Percentiles rank a stretch among this genome's conserved stretches.
These are phyloP conservation scores for Lampris incognitus DNA, from an alignment of 2,113 vertebrate genomes.

Conservation along the genomic window DNA sequence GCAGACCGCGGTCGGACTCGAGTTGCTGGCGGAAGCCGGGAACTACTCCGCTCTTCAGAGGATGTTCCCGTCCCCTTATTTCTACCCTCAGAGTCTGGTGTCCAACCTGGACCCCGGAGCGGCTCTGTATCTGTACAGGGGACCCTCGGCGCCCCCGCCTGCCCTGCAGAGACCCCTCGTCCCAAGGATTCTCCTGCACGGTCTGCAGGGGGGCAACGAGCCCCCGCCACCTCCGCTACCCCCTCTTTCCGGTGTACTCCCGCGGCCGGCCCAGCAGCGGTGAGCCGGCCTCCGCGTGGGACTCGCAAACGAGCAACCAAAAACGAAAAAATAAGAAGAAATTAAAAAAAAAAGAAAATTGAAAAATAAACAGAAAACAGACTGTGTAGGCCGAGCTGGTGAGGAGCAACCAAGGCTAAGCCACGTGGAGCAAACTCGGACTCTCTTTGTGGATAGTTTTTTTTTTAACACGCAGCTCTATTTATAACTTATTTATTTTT, in stretches of 20 bases:
- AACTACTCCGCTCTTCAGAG: constrained; percentile 97
- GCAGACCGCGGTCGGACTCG: constrained; percentile 96
- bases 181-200: constrained; percentile 95
- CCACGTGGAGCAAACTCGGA: constrained; percentile 46
- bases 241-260: constrained; percentile 89
- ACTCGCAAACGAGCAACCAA: constrained; percentile 51
- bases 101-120: constrained; percentile 96
- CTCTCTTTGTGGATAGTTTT: constrained; percentile 41
- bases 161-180: constrained; percentile 93
- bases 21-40: constrained; percentile 95
- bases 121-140: constrained; percentile 94
- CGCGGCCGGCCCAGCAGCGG: constrained; percentile 91
- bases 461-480: constrained; percentile 48
- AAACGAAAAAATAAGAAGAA: constrained; percentile 1
- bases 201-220: constrained; percentile 91
- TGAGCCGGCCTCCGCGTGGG: constrained; percentile 79
- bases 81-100: constrained; percentile 96
- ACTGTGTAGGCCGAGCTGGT: constrained; percentile 36
- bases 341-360: constrained; percentile 25
- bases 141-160: constrained; percentile 92
- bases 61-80: constrained; percentile 98
- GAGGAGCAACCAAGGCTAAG: constrained; percentile 39
- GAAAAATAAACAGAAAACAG: constrained; percentile 1
- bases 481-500: constrained; percentile 82
- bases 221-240: constrained; percentile 91